These are phyloP conservation scores for Drosophila busckii DNA, from an alignment of 1,140 invertebrate species.

Conservation along the genomic window DNA sequence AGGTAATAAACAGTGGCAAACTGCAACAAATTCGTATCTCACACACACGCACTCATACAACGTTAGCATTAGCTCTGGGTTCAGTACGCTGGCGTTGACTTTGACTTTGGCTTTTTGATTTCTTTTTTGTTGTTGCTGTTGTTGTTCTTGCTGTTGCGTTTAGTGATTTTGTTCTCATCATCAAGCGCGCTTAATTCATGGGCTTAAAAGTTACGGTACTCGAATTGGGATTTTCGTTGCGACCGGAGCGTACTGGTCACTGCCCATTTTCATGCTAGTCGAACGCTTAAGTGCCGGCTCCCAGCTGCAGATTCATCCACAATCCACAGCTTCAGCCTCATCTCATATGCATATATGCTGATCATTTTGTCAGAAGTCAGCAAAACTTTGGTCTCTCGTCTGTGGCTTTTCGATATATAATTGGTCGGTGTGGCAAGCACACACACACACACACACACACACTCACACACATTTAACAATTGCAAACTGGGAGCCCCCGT, in stretches of 20 bases:
- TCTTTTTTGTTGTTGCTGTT: no score
- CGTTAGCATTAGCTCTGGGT: no score
- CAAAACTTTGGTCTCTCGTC: conserved; percentile 13
- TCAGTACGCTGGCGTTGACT: no score
- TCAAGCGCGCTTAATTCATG: conserved; percentile 43
- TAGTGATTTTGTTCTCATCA: conserved; percentile 23
- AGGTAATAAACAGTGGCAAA: no score
- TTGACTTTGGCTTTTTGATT: no score
- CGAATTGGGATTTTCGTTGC: conserved; percentile 37
- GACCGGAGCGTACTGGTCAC: conserved; percentile 7
- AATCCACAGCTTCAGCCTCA: background rate
- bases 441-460: conserved; percentile 8
- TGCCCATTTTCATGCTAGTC: conserved; percentile 60
- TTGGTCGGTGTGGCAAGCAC: conserved; percentile 37
- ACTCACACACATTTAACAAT: conserved; percentile 30
- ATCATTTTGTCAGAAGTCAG: conserved; percentile 21
- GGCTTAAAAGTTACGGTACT: conserved; percentile 61
- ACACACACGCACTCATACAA: no score
- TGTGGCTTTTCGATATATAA: conserved; percentile 64
- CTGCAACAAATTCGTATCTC: no score
- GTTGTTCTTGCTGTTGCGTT: no score
- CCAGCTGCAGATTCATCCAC: conserved; percentile 8
- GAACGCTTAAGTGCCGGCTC: conserved; percentile 49
- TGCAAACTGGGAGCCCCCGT: conserved; percentile 48
- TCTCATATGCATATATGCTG: conserved; percentile 58